Base-by-base conservation (phyloP, 2,888 invertebrate genomes). In the Ophion slaviceki region DNA sequence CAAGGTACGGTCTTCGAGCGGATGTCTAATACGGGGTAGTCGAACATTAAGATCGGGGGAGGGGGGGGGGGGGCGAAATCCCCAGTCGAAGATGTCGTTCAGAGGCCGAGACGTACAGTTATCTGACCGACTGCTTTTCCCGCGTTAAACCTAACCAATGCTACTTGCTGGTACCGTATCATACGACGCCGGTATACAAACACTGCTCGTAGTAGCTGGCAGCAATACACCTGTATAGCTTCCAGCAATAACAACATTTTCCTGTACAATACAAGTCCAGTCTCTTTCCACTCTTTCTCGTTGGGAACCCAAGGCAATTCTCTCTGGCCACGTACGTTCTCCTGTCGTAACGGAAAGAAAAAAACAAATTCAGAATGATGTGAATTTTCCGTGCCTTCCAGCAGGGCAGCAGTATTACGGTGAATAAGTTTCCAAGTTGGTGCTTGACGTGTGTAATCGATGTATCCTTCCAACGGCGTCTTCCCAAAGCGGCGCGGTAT, bases 81-180 rank as follows among this genome's bases (percentile, higher is more conserved):
- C 88, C 89, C 88, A 87, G 88, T 88, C 90, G 90, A 93, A 92
- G 92, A 93, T 92, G 92, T 93, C 92, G 92, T 92, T 89, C 91
- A 88, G 90, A 88, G 91, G 91, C 92, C 93, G 91, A 90, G 92
- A 92, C 92, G 90, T 93, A 93, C 94, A 93, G 94, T 93, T 93
- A 93, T 91, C 90, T 93, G 93, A 93, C 93, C 93, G 93, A 93
- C 93, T 94, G 92, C 90, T 91, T 90, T 91, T 88, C 88, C 78
- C 82, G 87, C 81, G 85, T 84, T 79, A 82, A 86, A 87, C 79
- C 71, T 79, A 79, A 84, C 84, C 83, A 75, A 84, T 86, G 80
- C 78, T 79, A 79, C 81, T 82, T 53, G 57, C 70, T 66, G 77
- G 87, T 85, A 87, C 80, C 82, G 85, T 85, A 84, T 40, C 72